Evolutionary conservation across 2,113 vertebrate species (phyloP).

Genomic region (Anhinga rufa): DNA sequence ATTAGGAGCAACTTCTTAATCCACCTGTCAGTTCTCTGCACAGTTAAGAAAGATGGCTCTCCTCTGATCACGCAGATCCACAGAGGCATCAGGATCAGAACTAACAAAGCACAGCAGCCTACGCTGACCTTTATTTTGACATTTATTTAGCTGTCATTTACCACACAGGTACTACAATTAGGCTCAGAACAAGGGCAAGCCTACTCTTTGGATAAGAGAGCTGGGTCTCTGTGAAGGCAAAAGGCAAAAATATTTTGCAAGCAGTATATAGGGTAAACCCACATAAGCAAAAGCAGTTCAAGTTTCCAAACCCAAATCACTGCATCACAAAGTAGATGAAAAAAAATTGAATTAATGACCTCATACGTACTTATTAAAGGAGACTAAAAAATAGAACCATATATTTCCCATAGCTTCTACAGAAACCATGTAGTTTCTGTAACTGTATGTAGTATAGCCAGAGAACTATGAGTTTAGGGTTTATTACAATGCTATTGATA

Average conservation of each 20-base stretch:
- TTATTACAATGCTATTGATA: background rate
- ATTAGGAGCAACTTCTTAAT: background rate
- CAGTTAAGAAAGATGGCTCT: background rate
- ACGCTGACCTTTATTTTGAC: background rate
- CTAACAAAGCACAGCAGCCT: background rate
- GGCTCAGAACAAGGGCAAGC: background rate
- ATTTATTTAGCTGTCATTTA: background rate
- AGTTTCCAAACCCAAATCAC: background rate
- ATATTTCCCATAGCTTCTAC: background rate
- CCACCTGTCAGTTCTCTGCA: background rate
- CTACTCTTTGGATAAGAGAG: background rate
- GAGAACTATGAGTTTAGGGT: background rate
- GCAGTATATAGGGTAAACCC: background rate
- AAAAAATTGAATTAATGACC: background rate
- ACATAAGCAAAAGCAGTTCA: background rate
- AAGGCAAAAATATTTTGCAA: background rate
- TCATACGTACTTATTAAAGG: background rate
- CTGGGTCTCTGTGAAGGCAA: background rate
- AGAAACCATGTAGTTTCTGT: background rate
- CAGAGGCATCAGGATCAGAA: background rate
- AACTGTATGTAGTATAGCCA: background rate
- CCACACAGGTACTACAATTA: background rate
- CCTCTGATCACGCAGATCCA: background rate
- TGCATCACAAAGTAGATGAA: background rate
- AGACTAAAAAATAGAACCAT: background rate